phyloP scores from a whole-genome alignment of 2,113 vertebrate species.

The Thalassoma bifasciatum region DNA sequence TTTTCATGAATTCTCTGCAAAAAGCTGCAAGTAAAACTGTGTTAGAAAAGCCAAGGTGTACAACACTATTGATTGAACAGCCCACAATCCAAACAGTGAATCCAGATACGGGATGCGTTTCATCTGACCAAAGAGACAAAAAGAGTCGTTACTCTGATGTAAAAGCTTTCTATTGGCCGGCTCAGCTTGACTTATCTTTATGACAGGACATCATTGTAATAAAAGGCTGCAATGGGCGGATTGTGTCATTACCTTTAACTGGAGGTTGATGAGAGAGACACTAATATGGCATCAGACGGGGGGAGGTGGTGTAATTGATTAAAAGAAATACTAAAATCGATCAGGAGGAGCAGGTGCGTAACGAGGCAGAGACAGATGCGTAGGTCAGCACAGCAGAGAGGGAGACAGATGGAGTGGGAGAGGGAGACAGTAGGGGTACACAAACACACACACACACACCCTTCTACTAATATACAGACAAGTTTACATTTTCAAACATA shows the following conservation, averaged over 20 bases:
- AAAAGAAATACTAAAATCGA: conserved; percentile 77
- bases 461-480: neutral
- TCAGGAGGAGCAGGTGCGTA: conserved; percentile 58
- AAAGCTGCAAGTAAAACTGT: neutral
- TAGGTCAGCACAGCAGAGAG: conserved; percentile 55
- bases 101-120: neutral
- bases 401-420: conserved; percentile 43
- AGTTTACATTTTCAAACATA: neutral
- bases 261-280: conserved; percentile 69
- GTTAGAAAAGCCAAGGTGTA: neutral
- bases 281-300: conserved; percentile 76
- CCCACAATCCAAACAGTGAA: neutral
- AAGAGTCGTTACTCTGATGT: neutral
- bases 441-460: conserved; percentile 12
- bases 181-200: conserved; percentile 55
- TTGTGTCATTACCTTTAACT: conserved; percentile 69
- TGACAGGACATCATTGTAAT: conserved; percentile 59
- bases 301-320: conserved; percentile 75
- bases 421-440: conserved; percentile 3
- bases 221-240: conserved; percentile 54
- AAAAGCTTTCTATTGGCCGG: conserved; percentile 13
- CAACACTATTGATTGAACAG: neutral
- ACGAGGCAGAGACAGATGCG: conserved; percentile 76
- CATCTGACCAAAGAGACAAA: conserved; percentile 23
- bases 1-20: too few species aligned